phyloP scores from a whole-genome alignment of 2,888 invertebrate genomes.

The Pseudeuparius sepicola region DNA sequence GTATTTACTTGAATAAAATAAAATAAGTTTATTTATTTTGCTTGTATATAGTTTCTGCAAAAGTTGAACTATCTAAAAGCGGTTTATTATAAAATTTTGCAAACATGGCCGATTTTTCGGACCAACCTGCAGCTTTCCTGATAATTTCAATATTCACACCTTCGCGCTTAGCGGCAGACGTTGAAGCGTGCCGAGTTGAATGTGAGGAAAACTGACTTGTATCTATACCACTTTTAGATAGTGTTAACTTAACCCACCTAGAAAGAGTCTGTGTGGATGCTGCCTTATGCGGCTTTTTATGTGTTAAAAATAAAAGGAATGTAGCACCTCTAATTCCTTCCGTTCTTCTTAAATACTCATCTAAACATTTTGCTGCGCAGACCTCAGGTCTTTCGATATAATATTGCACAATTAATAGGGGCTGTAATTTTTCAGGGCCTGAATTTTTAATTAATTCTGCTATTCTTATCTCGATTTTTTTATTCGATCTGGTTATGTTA shows the following conservation, averaged over 20 bases:
- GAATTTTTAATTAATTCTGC: slow-evolving; percentile 18
- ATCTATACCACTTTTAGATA: slow-evolving; percentile 12
- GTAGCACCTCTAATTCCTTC: too few species aligned
- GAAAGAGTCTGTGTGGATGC: slow-evolving; percentile 12
- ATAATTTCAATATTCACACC: slow-evolving; percentile 14
- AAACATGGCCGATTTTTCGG: too few species aligned
- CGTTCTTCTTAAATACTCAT: too few species aligned
- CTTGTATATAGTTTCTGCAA: too few species aligned
- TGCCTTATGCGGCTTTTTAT: slow-evolving; percentile 11
- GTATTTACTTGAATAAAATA: too few species aligned
- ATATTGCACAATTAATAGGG: slow-evolving; percentile 10
- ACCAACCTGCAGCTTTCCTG: too few species aligned
- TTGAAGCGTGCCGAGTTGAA: slow-evolving; percentile 15
- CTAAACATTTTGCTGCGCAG: too few species aligned
- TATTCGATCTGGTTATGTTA: slow-evolving; percentile 12
- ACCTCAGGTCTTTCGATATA: slow-evolving; percentile 9
- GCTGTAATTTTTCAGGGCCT: slow-evolving; percentile 11
- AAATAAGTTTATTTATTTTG: too few species aligned
- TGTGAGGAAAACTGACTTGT: slow-evolving; percentile 10
- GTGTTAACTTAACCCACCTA: slow-evolving; percentile 10
- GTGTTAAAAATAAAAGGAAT: slow-evolving; percentile 11
- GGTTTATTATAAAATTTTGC: too few species aligned
- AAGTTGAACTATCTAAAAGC: too few species aligned
- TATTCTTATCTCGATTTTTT: slow-evolving; percentile 14
- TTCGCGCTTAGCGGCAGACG: slow-evolving; percentile 12